Base-by-base conservation (phyloP, 2,797 vertebrate genomes). In the Pteropus rufus region DNA sequence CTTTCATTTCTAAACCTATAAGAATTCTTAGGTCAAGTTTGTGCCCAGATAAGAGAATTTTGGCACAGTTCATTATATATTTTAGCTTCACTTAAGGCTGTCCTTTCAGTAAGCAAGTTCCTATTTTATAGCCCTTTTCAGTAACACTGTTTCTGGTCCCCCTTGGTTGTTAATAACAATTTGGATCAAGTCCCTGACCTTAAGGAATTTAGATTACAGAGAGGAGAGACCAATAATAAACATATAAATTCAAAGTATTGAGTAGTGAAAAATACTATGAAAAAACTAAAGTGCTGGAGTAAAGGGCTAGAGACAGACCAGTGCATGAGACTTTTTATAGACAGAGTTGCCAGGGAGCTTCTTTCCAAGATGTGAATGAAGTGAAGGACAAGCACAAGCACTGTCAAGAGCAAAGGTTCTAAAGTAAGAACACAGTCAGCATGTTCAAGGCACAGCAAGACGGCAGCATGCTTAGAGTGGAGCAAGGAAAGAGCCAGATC, bases 1-100 rank as follows among this genome's bases (percentile, higher is more conserved):
- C 34, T 72, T 96, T 85, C 5, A 44, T 90, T 95, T 97, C 67
- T 92, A 95, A n/a, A 82, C 77, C 19, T 62, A 64, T 49, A 91
- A 69, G 56, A 80, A 73, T 86, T 95, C 46, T 95, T 90, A 46
- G 58, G 3, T 86, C 41, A 93, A 19, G 89, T 97, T 76, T 88
- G 31, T 88, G 34, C 39, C 62, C 64, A 84, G 58, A n/a, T 34
- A 64, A 41, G 14, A 52, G 76, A 83, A 83, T 92, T 92, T 86
- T 21, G 11, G 12, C 67, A 82, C 41, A 79, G 31, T 93, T 93
- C n/a, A 75, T 81, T 91, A 44, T 80, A 62, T 91, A 80, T 94
- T 90, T 96, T 93, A 34, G 82, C 11, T 86, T 95, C 39, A 76
- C 41, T 80, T 18, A 77, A 77, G 65, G 36, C 23, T 89, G 0